Percentiles rank a stretch among this genome's conserved stretches.
Evolutionary conservation across 2,113 vertebrate species (phyloP).

Genomic region (Kryptolebias marmoratus): DNA sequence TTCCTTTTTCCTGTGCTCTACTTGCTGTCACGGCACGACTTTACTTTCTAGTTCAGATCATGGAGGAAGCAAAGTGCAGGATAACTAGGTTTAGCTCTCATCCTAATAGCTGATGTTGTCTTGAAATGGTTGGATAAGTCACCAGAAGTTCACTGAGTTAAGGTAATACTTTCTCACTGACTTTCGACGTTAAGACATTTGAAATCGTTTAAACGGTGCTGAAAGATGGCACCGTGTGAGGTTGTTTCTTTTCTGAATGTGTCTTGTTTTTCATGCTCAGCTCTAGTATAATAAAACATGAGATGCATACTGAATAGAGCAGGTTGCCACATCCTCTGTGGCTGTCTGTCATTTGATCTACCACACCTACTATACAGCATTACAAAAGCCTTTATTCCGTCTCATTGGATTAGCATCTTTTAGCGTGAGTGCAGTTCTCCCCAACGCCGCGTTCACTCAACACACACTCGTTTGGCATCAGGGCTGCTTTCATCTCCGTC

Average conservation of each 20-base stretch:
- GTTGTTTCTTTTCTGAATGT: not conserved
- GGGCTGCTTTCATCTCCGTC: slow-evolving; percentile 63
- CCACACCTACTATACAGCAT: slow-evolving; percentile 39
- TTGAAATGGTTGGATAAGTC: slow-evolving; percentile 33
- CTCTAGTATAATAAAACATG: not conserved
- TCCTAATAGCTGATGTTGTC: slow-evolving; percentile 13
- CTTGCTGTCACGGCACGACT: slow-evolving; percentile 6
- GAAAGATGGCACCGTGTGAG: not conserved
- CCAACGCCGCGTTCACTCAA: slow-evolving; percentile 69
- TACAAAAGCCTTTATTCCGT: slow-evolving; percentile 43
- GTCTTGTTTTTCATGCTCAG: not conserved
- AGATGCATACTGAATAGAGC: not conserved
- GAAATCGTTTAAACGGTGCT: not conserved
- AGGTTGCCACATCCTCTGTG: slow-evolving; percentile 33
- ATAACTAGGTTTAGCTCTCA: slow-evolving; percentile 28
- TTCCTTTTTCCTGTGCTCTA: slow-evolving; percentile 56
- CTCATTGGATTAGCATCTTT: slow-evolving; percentile 63
- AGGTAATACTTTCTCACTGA: slow-evolving; percentile 57
- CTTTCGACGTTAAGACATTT: slow-evolving; percentile 6
- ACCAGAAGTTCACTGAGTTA: slow-evolving; percentile 38
- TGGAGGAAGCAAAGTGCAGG: slow-evolving; percentile 37
- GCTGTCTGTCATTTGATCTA: slow-evolving; percentile 55
- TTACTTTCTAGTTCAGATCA: slow-evolving; percentile 45
- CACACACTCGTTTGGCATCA: slow-evolving; percentile 67
- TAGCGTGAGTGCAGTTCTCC: slow-evolving; percentile 41